These are phyloP conservation scores for Sphaeramia orbicularis DNA, from an alignment of 2,797 vertebrate species.

Conservation along the genomic window DNA sequence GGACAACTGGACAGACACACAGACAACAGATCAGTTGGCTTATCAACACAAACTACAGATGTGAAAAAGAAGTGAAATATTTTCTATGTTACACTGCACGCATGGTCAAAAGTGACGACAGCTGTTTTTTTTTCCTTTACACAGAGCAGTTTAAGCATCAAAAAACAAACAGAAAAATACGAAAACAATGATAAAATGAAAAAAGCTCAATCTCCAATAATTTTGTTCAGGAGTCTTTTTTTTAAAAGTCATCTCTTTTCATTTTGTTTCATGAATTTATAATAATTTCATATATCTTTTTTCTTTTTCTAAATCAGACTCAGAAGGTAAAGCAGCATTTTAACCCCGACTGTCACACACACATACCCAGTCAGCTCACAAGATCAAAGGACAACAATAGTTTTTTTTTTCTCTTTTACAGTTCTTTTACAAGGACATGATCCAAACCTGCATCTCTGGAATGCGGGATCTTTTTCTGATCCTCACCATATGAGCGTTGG, in stretches of 20 bases:
- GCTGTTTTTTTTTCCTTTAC: constrained; percentile 81
- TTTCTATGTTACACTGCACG: constrained; percentile 87
- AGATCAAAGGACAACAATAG: constrained; percentile 65
- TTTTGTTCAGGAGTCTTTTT: constrained; percentile 85
- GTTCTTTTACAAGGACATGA: constrained; percentile 69
- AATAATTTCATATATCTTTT: constrained; percentile 75
- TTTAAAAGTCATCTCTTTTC: constrained; percentile 74
- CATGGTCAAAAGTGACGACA: constrained; percentile 88
- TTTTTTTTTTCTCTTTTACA: constrained; percentile 50
- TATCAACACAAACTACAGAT: constrained; percentile 83
- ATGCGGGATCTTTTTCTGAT: constrained; percentile 57
- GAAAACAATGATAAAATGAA: constrained; percentile 76
- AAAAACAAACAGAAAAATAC: constrained; percentile 79
- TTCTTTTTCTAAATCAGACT: constrained; percentile 77
- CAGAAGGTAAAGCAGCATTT: constrained; percentile 85
- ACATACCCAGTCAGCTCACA: constrained; percentile 73
- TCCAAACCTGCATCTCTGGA: constrained; percentile 71
- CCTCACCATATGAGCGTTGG: constrained; percentile 45
- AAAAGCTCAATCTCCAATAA: constrained; percentile 75
- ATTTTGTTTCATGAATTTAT: constrained; percentile 78
- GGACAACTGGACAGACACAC: constrained; percentile 82
- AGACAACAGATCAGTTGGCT: constrained; percentile 84
- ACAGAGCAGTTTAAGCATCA: constrained; percentile 85
- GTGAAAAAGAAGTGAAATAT: constrained; percentile 83
- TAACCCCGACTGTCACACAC: constrained; percentile 75